Evolutionary conservation across 2,113 vertebrate genomes (phyloP).

Genomic region (Lethenteron reissneri): DNA sequence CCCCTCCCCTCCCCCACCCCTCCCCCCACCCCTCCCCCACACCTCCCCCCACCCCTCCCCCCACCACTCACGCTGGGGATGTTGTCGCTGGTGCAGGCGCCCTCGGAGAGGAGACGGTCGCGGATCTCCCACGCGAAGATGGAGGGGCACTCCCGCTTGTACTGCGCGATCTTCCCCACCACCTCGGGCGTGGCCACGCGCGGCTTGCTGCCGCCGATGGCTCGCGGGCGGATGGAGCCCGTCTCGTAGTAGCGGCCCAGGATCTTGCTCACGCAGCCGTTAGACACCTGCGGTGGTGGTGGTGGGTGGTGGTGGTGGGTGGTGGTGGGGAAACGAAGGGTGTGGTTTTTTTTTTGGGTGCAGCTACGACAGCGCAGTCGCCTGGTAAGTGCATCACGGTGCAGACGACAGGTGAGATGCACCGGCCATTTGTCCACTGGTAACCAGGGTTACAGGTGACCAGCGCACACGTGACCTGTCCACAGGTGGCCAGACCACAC

Average conservation of each 20-base stretch:
- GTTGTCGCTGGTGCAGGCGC: conserved; percentile 97
- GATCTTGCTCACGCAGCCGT: conserved; percentile 99
- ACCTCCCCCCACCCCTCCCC: too few relatives aligned
- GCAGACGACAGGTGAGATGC: too few relatives aligned
- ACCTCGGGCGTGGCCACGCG: conserved; percentile 96
- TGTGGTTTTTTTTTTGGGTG: too few relatives aligned
- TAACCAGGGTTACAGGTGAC: too few relatives aligned
- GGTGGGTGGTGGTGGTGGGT: too few relatives aligned
- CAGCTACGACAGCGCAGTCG: too few relatives aligned
- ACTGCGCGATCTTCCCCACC: conserved; percentile 95
- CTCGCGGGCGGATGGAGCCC: conserved; percentile 94
- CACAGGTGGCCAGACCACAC: too few relatives aligned
- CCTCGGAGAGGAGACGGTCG: conserved; percentile 92
- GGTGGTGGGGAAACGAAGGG: neutral
- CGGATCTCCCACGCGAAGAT: conserved; percentile 99
- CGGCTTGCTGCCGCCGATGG: conserved; percentile 95
- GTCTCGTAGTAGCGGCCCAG: conserved; percentile 98
- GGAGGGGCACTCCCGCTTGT: conserved; percentile 94
- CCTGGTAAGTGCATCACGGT: too few relatives aligned
- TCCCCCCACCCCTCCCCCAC: too few relatives aligned
- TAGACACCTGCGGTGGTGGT: conserved; percentile 76
- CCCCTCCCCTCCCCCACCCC: too few relatives aligned
- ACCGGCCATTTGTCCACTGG: too few relatives aligned
- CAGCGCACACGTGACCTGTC: too few relatives aligned
- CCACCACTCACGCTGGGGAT: conserved; percentile 83